Evolutionary conservation across 2,113 vertebrate genomes (phyloP), one percentile per base, ranked within the genome.

Genomic region (Dasyornis broadbenti): DNA sequence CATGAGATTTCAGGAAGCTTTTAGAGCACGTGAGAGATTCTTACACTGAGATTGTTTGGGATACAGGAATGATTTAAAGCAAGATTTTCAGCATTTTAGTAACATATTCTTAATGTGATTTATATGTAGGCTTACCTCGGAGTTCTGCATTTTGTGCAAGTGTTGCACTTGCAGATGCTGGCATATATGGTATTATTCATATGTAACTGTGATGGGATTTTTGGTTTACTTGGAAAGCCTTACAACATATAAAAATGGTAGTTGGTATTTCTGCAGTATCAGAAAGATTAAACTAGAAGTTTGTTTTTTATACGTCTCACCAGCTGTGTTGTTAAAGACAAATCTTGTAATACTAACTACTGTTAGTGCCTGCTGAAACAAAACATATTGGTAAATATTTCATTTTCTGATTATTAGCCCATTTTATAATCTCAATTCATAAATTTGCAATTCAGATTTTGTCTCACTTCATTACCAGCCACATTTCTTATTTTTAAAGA

Each of bases 1-100:
- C 52, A 53, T 92, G 79, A 83, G 75, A 56, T 92, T 75, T 83
- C 82, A 86, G 71, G 56, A 84, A 94, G 68, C 35, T 96, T 86
- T 94, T 83, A 64, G 28, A 73, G 23, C 49, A 44, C 47, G 16
- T 57, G 42, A 80, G 72, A 65, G 40, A 64, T 52, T 65, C 44
- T 92, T 86, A 23, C 33, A n/a, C 28, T 31, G 31, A 66, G 39
- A 44, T 88, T 42, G 4, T 42, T 64, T 45, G 68, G 47, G 85
- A 90, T 16, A 28, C 21, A 52, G 64, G 23, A 57, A 61, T 92
- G 44, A 75, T 90, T 82, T 83, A 73, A 84, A 86, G 30, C 44
- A 78, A 66, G 60, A n/a, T 63, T 60, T 57, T 83, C 72, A 54
- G 66, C 47, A 35, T 90, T 91, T 84, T 84, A 75, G 65, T 81